Base-by-base conservation (phyloP, 2,888 invertebrate species). In the Danaus chrysippus region DNA sequence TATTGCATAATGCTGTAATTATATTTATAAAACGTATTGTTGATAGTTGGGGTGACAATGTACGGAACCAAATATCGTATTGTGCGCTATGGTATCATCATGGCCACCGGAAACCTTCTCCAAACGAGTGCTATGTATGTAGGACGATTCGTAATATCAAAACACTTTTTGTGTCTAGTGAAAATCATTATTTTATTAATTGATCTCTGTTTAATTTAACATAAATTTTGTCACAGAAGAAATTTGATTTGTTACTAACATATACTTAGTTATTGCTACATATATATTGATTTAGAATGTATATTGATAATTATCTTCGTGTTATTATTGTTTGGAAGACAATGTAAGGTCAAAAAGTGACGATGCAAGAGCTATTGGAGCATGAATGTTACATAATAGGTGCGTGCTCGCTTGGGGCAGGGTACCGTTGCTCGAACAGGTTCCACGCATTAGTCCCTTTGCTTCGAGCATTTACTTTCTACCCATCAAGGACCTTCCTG, bases 371-470 rank as follows among this genome's bases (percentile, higher is more conserved):
- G 23, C 64, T 67, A 71, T 69, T 70, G 70, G 79, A 80, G 79
- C 82, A 80, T 86, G 86, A 84, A 87, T 86, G 83, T 87, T 89
- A 87, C 84, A 89, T 90, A 89, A 91, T 88, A 83, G 84, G 81
- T 87, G 86, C 86, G 84, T 79, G 79, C 77, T 80, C 82, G 78
- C 77, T 75, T 77, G 78, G 82, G 70, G 73, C 84, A 73, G 76
- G 75, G 84, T 91, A 86, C 91, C 91, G 90, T 90, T 90, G 86
- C 69, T 73, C 74, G 82, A 87, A 88, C 90, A 87, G 89, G 90
- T 90, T 89, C 79, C 78, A 79, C 75, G 78, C 61, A 42, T 68
- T 73, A 70, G 70, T 64, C 68, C 70, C 68, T 70, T 66, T 66
- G 70, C 76, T 78, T 80, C 80, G 76, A 77, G 78, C 79, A 85